phyloP scores from a whole-genome alignment of 2,888 invertebrate species.

The Machimus atricapillus region DNA sequence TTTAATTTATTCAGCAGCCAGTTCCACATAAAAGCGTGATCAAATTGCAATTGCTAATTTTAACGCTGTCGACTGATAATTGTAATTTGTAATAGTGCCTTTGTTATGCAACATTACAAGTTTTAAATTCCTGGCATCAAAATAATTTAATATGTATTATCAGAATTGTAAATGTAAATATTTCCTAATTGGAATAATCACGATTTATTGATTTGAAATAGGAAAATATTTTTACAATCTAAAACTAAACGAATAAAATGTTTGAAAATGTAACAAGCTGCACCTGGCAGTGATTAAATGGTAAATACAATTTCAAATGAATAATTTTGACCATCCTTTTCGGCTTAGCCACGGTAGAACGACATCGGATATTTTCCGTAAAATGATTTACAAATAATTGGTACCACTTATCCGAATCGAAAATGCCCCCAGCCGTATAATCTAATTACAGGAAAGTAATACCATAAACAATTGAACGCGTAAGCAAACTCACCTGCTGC shows the following conservation, averaged over 20 bases:
- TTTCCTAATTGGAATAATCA: neutral
- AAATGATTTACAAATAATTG: neutral
- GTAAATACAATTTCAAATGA: neutral
- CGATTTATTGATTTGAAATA: neutral
- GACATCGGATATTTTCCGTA: neutral
- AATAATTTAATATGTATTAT: neutral
- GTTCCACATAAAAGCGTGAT: too few relatives aligned
- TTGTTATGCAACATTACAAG: neutral
- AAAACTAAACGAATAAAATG: neutral
- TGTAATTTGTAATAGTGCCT: too few relatives aligned
- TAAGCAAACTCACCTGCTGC: neutral
- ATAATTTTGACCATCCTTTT: neutral
- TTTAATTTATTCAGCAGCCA: too few relatives aligned
- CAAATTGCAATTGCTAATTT: too few relatives aligned
- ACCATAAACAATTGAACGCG: neutral
- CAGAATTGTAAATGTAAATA: neutral
- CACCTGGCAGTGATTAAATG: neutral
- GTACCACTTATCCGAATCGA: neutral
- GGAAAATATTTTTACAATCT: neutral
- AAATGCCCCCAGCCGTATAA: neutral
- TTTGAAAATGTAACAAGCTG: neutral
- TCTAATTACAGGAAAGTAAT: neutral
- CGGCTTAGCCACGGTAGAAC: neutral
- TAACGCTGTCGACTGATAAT: too few relatives aligned
- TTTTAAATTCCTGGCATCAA: neutral